Evolutionary conservation across 2,797 vertebrate species (phyloP), one percentile per base, ranked within the genome.

Genomic region (Chelon auratus): DNA sequence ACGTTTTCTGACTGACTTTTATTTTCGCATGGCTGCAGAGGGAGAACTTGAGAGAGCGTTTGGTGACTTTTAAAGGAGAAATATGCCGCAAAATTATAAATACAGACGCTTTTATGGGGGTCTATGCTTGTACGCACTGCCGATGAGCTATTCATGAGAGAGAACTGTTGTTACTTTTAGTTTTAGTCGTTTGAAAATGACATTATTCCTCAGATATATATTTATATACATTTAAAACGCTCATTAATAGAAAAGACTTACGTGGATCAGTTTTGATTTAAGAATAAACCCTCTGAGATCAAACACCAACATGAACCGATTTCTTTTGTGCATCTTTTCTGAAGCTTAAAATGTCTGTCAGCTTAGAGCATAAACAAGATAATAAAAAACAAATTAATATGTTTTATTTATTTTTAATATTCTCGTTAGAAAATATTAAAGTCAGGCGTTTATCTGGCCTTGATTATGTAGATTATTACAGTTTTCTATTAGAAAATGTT

Each of bases 1-100:
- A 71, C 74, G 52, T 75, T 80, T 82, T 81, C 48, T 75, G 75
- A 45, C 33, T 2, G 55, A 68, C 39, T 89, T 88, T 89, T 80
- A 86, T 89, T 86, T 71, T 64, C 65, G n/a, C 37, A n/a, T 26
- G 17, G 55, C 54, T 80, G 57, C 66, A 26, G 61, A 20, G 24
- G 68, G 52, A 43, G 2, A 72, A 62, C 45, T 3, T 33, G 14
- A 2, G 11, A 24, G 42, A 30, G 30, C 11, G 11, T 26, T 17
- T 26, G 22, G 11, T 8, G 8, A 26, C 0, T 53, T 68, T 47
- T 17, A 3, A 54, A 8, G 20, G 6, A 78, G 5, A 72, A 62
- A 75, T 15, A 48, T 15, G 33, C 48, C n/a, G 12, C 22, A 39
- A 17, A 69, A 59, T 37, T 43, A 54, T 30, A 39, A 52, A 54